A percentile compares a stretch with the other conserved stretches of the same genome.
These are phyloP conservation scores for Tachysurus fulvidraco DNA, from an alignment of 2,113 vertebrate species.

Conservation along the genomic window DNA sequence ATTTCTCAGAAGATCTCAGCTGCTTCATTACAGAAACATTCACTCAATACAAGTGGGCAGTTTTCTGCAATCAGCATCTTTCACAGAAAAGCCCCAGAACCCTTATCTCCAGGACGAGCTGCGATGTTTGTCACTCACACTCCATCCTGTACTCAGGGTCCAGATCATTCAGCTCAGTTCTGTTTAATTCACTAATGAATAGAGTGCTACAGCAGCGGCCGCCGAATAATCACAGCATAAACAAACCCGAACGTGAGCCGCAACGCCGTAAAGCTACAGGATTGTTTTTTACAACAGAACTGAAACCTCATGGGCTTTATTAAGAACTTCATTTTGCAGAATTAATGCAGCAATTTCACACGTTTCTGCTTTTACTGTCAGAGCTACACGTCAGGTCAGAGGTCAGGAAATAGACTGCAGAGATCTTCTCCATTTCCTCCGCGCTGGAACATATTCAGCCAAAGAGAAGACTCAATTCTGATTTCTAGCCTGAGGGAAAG, in stretches of 20 bases:
- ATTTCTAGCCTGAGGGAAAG: constrained; percentile 33
- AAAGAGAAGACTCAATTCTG: constrained; percentile 38
- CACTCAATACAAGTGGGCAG: background rate
- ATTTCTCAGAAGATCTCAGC: background rate
- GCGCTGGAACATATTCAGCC: constrained; percentile 9
- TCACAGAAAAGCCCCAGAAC: background rate
- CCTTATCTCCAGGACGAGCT: background rate
- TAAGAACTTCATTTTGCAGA: background rate
- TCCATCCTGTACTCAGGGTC: background rate
- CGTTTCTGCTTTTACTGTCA: background rate
- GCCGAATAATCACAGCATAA: background rate
- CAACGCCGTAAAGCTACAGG: background rate
- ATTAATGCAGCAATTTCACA: constrained; percentile 26
- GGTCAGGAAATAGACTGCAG: constrained; percentile 20
- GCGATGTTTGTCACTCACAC: background rate
- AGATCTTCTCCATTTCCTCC: constrained; percentile 28
- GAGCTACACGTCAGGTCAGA: constrained; percentile 12
- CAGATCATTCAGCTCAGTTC: background rate
- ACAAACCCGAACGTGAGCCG: background rate
- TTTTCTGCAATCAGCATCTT: constrained; percentile 22
- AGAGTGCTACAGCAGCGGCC: background rate
- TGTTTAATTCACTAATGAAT: background rate
- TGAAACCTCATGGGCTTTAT: background rate
- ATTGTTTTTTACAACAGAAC: background rate
- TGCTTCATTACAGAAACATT: background rate